phyloP scores from a whole-genome alignment of 2,797 vertebrate genomes.

The Labroides dimidiatus region DNA sequence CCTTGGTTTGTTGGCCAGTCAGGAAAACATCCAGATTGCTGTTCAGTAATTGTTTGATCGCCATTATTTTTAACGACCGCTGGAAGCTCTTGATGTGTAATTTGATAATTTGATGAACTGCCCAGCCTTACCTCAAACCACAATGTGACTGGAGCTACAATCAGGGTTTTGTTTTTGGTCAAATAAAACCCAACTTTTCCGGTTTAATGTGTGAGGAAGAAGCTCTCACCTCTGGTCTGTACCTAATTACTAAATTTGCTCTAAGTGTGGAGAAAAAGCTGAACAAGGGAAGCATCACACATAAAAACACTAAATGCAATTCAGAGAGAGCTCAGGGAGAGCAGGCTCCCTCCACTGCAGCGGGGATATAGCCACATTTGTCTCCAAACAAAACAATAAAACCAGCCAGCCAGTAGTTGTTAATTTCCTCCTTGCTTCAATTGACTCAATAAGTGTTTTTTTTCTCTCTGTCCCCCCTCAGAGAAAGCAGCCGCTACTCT shows the following conservation, averaged over 20 bases:
- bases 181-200: slow-evolving; percentile 9
- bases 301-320: slow-evolving; percentile 51
- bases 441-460: slow-evolving; percentile 66
- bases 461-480: slow-evolving; percentile 16
- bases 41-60: too few relatives aligned
- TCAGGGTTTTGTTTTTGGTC: not conserved
- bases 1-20: too few relatives aligned
- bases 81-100: too few relatives aligned
- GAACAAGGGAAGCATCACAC: slow-evolving; percentile 26
- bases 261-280: slow-evolving; percentile 12
- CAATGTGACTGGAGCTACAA: not conserved
- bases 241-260: slow-evolving; percentile 16
- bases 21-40: too few relatives aligned
- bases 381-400: slow-evolving; percentile 78
- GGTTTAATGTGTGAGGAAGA: not conserved
- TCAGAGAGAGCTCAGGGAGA: slow-evolving; percentile 34
- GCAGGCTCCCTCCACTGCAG: slow-evolving; percentile 20
- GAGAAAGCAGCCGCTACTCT: slow-evolving; percentile 60
- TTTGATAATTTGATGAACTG: not conserved
- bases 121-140: not conserved
- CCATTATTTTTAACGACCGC: too few relatives aligned
- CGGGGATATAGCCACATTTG: slow-evolving; percentile 59
- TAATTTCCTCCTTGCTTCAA: slow-evolving; percentile 78
- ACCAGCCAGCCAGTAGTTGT: slow-evolving; percentile 74
- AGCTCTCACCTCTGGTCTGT: slow-evolving; percentile 8